Evolutionary conservation across 2,113 vertebrate species (phyloP), one percentile per base, ranked within the genome.

Genomic region (Gasterosteus aculeatus): DNA sequence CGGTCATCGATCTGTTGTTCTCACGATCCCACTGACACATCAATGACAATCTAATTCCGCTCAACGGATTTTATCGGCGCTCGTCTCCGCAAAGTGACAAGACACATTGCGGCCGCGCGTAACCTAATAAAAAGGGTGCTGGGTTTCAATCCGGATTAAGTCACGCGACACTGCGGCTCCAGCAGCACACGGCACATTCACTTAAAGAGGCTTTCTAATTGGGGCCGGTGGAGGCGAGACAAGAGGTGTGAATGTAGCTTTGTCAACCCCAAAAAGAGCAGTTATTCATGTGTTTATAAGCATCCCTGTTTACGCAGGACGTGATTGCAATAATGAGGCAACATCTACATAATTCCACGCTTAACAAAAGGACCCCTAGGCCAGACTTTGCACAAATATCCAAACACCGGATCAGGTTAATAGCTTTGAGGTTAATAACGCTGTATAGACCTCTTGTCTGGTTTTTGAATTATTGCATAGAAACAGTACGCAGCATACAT

Each of bases 1-100:
- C 87, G 67, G 59, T 76, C 90, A 94, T 94, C 91, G 94, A 95
- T 94, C 94, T 94, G 94, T 95, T 95, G 90, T 94, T 93, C 88
- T 83, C 85, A 31, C 81, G 62, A 88, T 93, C 88, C 84, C 75
- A 76, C 92, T 81, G 91, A 91, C 89, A 82, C 92, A 91, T 95
- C 94, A 91, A 95, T 95, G 93, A 92, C 92, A 94, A 95, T 95
- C 93, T 93, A 94, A 94, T 94, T 94, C 91, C 76, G 78, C 90
- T 93, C 93, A 91, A 79, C 82, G 65, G 88, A 86, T 92, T 92
- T 90, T 91, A 93, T 93, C 89, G 87, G 89, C 84, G 77, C 73
- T 87, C 89, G 92, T 93, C 93, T 88, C 83, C 31, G 85, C 91
- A 93, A 95, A 94, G 92, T 94, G 92, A 94, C 92, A 94, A 94